Conservation (phyloP, 2,113 vertebrate species). For the Semicossyphus pulcher region DNA sequence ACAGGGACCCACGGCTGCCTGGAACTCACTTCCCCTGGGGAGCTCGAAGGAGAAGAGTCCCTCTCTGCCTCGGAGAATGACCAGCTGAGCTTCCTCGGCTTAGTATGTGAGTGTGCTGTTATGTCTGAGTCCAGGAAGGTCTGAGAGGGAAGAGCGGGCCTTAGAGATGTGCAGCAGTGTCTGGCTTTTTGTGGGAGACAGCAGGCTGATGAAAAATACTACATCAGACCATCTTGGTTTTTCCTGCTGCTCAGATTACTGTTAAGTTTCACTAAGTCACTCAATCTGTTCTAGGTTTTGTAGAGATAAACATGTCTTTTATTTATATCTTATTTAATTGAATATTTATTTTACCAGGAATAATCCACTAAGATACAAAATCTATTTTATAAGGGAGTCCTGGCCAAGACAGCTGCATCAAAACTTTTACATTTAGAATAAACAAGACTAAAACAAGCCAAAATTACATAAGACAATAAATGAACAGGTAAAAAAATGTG, state of each 20-base stretch:
- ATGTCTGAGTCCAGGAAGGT: conserved; percentile 50
- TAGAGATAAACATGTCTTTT: neutral
- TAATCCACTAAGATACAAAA: too few species aligned
- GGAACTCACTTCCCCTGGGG: conserved; percentile 75
- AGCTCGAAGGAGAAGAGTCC: conserved; percentile 71
- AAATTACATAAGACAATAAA: too few species aligned
- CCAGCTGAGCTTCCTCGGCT: conserved; percentile 78
- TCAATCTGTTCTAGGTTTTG: neutral
- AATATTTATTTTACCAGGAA: too few species aligned
- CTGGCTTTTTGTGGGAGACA: conserved; percentile 28
- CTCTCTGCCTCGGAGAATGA: conserved; percentile 75
- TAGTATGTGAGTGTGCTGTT: conserved; percentile 54
- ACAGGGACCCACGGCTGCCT: conserved; percentile 80
- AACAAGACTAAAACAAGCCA: too few species aligned
- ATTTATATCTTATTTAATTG: too few species aligned
- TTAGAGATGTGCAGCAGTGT: conserved; percentile 35
- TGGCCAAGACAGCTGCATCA: too few species aligned
- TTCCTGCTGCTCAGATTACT: conserved; percentile 3
- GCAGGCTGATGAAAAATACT: conserved; percentile 33
- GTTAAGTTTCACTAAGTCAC: neutral
- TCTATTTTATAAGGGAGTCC: too few species aligned
- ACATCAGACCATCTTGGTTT: conserved; percentile 33
- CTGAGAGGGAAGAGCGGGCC: conserved; percentile 28
- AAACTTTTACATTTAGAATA: too few species aligned
- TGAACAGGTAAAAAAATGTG: too few species aligned